phyloP scores from a whole-genome alignment of 2,888 invertebrate species.

The Chouioia cunea region DNA sequence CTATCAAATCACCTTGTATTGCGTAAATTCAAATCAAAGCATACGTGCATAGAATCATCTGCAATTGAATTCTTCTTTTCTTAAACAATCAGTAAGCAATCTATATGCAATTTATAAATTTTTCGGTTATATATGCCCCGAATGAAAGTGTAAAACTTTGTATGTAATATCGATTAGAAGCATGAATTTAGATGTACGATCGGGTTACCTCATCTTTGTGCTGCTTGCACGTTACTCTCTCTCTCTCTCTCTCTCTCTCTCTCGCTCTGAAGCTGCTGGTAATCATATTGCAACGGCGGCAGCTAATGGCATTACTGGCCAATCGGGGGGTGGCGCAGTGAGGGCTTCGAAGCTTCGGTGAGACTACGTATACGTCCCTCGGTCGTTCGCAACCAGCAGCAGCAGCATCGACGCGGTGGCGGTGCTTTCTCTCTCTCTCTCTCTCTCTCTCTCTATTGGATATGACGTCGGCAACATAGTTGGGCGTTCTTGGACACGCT shows the following conservation, averaged over 20 bases:
- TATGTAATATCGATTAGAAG: too few relatives aligned
- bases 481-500: slow-evolving; percentile 58
- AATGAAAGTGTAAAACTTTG: too few relatives aligned
- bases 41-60: too few relatives aligned
- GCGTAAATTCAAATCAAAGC: too few relatives aligned
- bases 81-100: too few relatives aligned
- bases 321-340: slow-evolving; percentile 54
- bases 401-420: slow-evolving; percentile 13
- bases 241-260: too few relatives aligned
- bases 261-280: slow-evolving; percentile 53
- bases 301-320: slow-evolving; percentile 68
- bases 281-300: slow-evolving; percentile 67
- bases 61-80: too few relatives aligned
- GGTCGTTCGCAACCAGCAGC: too few relatives aligned
- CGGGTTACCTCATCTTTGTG: slow-evolving; percentile 63
- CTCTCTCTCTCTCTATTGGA: slow-evolving; percentile 57
- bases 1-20: too few relatives aligned
- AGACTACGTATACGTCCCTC: background rate
- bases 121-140: too few relatives aligned
- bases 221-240: too few relatives aligned
- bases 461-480: slow-evolving; percentile 65
- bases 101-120: too few relatives aligned
- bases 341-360: slow-evolving; percentile 53
- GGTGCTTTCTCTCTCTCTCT: slow-evolving; percentile 36
- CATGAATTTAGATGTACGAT: slow-evolving; percentile 65